Evolutionary conservation across 2,888 invertebrate species (phyloP).

Genomic region (Muschampia plurimacula): DNA sequence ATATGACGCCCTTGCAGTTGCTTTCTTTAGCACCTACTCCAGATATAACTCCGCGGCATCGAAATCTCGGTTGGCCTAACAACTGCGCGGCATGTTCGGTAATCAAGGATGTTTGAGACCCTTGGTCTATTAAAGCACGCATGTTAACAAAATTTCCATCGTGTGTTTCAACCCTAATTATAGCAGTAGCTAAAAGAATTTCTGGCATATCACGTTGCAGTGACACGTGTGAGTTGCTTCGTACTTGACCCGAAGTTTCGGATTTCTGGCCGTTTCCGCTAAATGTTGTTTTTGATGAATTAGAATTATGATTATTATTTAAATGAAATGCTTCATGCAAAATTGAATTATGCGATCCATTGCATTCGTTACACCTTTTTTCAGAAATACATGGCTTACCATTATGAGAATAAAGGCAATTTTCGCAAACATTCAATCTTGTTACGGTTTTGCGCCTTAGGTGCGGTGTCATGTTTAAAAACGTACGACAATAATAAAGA

Average conservation of each 20-base stretch:
- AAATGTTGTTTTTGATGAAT: neutral
- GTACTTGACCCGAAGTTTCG: slow-evolving; percentile 2
- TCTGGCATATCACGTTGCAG: neutral
- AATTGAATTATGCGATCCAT: neutral
- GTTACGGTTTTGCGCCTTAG: slow-evolving; percentile 10
- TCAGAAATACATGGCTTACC: slow-evolving; percentile 19
- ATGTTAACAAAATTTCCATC: slow-evolving; percentile 3
- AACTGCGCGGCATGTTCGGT: slow-evolving; percentile 15
- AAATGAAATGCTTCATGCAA: too few relatives aligned
- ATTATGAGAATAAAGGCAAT: slow-evolving; percentile 15
- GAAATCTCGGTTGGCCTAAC: neutral
- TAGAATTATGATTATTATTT: too few relatives aligned
- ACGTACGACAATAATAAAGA: slow-evolving; percentile 11
- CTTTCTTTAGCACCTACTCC: too few relatives aligned
- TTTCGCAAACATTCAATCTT: slow-evolving; percentile 18
- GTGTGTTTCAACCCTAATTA: slow-evolving; percentile 1
- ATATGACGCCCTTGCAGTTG: too few relatives aligned
- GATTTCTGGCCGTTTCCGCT: slow-evolving; percentile 6
- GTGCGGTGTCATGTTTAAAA: slow-evolving; percentile 15
- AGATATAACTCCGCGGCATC: too few relatives aligned
- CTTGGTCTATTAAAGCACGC: neutral
- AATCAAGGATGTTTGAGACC: slow-evolving; percentile 8
- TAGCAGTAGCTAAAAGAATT: slow-evolving; percentile 6
- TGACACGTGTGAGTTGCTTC: slow-evolving; percentile 17
- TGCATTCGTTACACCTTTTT: slow-evolving; percentile 10